A percentile compares a stretch with the other conserved stretches of the same genome.
Evolutionary conservation across 1,140 invertebrate genomes (phyloP).

Genomic region (Psix sp.): DNA sequence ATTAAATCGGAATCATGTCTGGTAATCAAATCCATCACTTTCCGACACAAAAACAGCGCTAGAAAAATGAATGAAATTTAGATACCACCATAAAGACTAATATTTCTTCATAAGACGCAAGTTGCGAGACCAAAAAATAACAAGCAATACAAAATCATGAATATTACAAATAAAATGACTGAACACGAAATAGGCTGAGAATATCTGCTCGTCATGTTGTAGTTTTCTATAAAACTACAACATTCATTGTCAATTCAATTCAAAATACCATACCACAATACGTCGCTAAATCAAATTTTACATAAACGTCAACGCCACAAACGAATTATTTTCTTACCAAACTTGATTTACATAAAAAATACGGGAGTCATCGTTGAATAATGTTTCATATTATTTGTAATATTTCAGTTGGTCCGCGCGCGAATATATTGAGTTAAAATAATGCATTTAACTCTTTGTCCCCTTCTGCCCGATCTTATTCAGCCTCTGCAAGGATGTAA

Average conservation of each 20-base stretch:
- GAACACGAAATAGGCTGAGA: constrained; percentile 6
- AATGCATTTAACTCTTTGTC: constrained; percentile 60
- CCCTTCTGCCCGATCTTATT: constrained; percentile 54
- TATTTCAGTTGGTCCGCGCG: constrained; percentile 48
- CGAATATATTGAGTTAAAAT: constrained; percentile 60
- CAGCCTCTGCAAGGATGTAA: constrained; percentile 57
- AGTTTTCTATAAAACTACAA: constrained; percentile 53
- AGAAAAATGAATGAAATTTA: no score
- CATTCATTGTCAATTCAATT: constrained; percentile 58
- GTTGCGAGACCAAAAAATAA: neutral
- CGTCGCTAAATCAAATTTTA: constrained; percentile 57
- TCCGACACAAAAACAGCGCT: no score
- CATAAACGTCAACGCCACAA: constrained; percentile 56
- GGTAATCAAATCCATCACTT: no score
- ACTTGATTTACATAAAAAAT: constrained; percentile 55
- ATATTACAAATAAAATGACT: constrained; percentile 34
- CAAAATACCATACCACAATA: constrained; percentile 49
- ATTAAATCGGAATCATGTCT: constrained; percentile 19
- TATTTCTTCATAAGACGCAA: no score
- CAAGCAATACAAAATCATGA: constrained; percentile 15
- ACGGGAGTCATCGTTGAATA: constrained; percentile 58
- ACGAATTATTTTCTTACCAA: constrained; percentile 55
- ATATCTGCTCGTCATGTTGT: constrained; percentile 30
- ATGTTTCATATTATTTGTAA: constrained; percentile 60
- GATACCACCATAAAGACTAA: no score